Evolutionary conservation across 1,140 invertebrate species (phyloP).

Genomic region (Drosophila truncata): DNA sequence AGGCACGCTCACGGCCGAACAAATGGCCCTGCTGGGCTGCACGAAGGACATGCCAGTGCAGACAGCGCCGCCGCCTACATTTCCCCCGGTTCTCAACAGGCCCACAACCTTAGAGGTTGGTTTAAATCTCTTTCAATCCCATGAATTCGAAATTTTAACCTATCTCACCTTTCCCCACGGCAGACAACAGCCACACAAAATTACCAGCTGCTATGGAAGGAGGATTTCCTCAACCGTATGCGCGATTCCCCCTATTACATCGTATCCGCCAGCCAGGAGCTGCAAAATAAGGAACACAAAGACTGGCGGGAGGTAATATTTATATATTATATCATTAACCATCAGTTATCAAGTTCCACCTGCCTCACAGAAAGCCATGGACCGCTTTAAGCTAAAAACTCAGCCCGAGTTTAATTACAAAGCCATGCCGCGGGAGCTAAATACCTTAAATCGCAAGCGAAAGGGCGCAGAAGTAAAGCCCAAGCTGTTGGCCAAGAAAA

Average conservation of each 20-base stretch:
- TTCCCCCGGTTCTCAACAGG: conserved; percentile 88
- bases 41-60: conserved; percentile 87
- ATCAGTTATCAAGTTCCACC: not conserved
- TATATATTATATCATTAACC: no score
- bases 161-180: not conserved
- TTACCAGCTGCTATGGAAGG: conserved; percentile 82
- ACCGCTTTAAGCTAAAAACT: conserved; percentile 87
- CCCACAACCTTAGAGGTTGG: conserved; percentile 86
- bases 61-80: conserved; percentile 89
- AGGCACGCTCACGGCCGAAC: conserved; percentile 88
- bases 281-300: conserved; percentile 79
- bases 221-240: conserved; percentile 81
- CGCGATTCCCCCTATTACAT: conserved; percentile 87
- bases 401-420: conserved; percentile 87
- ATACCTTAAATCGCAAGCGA: conserved; percentile 68
- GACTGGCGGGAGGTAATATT: conserved; percentile 64
- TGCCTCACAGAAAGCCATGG: conserved; percentile 87
- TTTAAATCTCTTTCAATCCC: not conserved
- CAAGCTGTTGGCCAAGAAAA: conserved; percentile 57
- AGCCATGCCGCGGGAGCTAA: conserved; percentile 87
- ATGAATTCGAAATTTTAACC: not conserved
- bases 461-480: conserved; percentile 25
- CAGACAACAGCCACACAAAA: conserved; percentile 71
- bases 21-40: conserved; percentile 87
- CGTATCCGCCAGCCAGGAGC: conserved; percentile 87